A percentile compares a stretch with the other conserved stretches of the same genome.
Evolutionary conservation across 2,888 invertebrate genomes (phyloP).

Genomic region (Brachypalpus laphriformis): DNA sequence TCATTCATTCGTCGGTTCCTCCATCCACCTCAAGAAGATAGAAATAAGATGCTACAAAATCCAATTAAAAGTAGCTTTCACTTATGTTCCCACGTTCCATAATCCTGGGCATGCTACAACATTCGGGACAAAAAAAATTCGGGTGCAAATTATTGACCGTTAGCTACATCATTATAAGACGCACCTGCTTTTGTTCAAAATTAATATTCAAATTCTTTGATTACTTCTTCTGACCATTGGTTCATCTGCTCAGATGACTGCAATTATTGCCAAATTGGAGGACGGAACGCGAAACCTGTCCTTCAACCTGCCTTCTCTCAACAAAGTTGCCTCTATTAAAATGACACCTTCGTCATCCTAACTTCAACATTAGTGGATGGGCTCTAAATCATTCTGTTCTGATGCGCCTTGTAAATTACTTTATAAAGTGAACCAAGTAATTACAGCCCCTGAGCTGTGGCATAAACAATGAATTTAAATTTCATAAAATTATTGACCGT

Average conservation of each 20-base stretch:
- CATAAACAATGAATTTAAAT: constrained; percentile 71
- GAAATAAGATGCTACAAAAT: too few relatives aligned
- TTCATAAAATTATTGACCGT: constrained; percentile 68
- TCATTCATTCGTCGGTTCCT: too few relatives aligned
- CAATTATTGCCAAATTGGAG: constrained; percentile 28
- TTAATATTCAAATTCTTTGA: background rate
- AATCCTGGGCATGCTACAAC: too few relatives aligned
- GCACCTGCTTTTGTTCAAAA: background rate
- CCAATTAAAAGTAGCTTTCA: too few relatives aligned
- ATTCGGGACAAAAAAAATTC: too few relatives aligned
- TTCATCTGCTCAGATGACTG: constrained; percentile 34
- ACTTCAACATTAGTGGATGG: constrained; percentile 18
- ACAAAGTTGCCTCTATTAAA: constrained; percentile 41
- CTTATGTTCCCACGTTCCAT: too few relatives aligned
- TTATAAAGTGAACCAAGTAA: constrained; percentile 68
- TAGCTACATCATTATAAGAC: background rate
- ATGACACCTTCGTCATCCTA: constrained; percentile 52
- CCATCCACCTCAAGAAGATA: too few relatives aligned
- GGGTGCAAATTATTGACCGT: background rate
- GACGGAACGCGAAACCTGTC: constrained; percentile 20
- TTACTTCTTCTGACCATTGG: background rate
- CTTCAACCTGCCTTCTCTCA: background rate
- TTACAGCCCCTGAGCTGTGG: constrained; percentile 56
- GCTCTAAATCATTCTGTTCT: constrained; percentile 34
- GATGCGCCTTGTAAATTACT: constrained; percentile 66